phyloP scores from a whole-genome alignment of 2,888 invertebrate genomes.

The Xiphydria camelus region DNA sequence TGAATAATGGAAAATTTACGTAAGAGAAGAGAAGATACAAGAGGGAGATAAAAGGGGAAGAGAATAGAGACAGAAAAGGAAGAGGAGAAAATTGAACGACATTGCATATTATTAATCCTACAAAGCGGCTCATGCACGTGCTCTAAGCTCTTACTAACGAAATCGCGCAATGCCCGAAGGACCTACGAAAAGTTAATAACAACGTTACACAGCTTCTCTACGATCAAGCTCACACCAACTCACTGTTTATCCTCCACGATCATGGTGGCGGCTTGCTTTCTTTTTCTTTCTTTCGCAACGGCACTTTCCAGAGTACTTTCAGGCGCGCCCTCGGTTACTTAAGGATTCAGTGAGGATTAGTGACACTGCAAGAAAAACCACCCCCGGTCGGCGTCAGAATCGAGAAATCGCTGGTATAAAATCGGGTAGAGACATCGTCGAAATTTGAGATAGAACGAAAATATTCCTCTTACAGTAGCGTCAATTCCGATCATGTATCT shows the following conservation, averaged over 20 bases:
- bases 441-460: no score
- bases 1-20: no score
- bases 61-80: not conserved
- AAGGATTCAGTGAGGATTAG: slow-evolving; percentile 35
- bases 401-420: no score
- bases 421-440: no score
- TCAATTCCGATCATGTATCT: no score
- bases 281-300: slow-evolving; percentile 16
- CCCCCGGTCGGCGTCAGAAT: slow-evolving; percentile 20
- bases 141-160: no score
- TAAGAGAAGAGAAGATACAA: no score
- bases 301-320: not conserved
- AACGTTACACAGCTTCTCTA: not conserved
- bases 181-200: no score
- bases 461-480: no score
- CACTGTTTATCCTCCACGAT: slow-evolving; percentile 57
- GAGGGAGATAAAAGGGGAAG: not conserved
- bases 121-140: no score
- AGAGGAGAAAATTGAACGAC: not conserved
- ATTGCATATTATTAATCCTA: slow-evolving; percentile 2
- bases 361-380: slow-evolving; percentile 51
- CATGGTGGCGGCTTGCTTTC: slow-evolving; percentile 46
- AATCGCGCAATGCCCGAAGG: no score
- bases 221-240: slow-evolving; percentile 34
- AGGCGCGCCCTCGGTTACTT: slow-evolving; percentile 5